Percentiles rank a stretch among this genome's conserved stretches.
Evolutionary conservation across 2,113 vertebrate genomes (phyloP).

Genomic region (Crotalus viridis): DNA sequence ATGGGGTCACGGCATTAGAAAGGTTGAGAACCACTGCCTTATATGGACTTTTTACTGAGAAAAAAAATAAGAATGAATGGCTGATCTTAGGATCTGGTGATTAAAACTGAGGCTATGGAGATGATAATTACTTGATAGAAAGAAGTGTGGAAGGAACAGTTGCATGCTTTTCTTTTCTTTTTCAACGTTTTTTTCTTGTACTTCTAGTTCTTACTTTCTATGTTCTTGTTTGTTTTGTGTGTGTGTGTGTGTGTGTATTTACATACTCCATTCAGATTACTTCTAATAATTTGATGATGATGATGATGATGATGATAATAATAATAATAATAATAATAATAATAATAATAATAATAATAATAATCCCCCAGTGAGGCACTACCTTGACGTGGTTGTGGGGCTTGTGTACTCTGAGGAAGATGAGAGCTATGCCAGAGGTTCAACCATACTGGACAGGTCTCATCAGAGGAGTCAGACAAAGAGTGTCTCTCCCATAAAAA

Average conservation of each 20-base stretch:
- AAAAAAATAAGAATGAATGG: neutral
- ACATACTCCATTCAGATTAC: neutral
- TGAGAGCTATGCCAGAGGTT: too few species aligned
- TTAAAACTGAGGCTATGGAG: neutral
- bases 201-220: neutral
- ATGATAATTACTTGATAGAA: neutral
- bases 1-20: too few species aligned
- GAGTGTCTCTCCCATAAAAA: too few species aligned
- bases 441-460: too few species aligned
- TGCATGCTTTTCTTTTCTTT: neutral
- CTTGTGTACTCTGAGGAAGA: too few species aligned
- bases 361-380: too few species aligned
- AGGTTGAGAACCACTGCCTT: neutral
- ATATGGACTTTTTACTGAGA: neutral
- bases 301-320: too few species aligned
- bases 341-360: too few species aligned
- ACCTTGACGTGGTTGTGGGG: too few species aligned
- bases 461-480: too few species aligned
- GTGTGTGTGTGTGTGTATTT: neutral
- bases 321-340: too few species aligned
- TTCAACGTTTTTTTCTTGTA: neutral
- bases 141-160: neutral
- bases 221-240: neutral
- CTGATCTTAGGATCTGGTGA: neutral
- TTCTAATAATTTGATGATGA: too few species aligned